Evolutionary conservation across 2,888 invertebrate species (phyloP).

Genomic region (Operophtera brumata): DNA sequence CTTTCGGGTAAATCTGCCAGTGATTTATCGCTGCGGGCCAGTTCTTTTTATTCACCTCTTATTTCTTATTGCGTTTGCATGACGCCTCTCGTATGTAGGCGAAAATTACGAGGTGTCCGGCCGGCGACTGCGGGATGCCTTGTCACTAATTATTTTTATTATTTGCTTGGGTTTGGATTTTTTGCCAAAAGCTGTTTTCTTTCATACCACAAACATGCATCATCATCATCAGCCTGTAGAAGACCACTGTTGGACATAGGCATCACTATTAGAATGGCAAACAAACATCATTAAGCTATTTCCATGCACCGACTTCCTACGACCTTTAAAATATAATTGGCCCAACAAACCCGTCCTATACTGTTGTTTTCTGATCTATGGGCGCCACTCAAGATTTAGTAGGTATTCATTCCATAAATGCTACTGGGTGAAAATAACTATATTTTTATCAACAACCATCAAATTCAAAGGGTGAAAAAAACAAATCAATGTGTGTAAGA

Average conservation of each 20-base stretch:
- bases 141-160: constrained; percentile 61
- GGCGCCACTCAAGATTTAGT: too few relatives aligned
- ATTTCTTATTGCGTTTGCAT: constrained; percentile 58
- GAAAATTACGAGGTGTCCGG: constrained; percentile 50
- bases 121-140: constrained; percentile 44
- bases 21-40: constrained; percentile 53
- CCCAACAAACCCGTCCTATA: too few relatives aligned
- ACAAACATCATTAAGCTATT: too few relatives aligned
- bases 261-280: too few relatives aligned
- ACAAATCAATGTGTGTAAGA: background rate
- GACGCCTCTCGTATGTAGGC: constrained; percentile 54
- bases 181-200: too few relatives aligned
- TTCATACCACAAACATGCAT: too few relatives aligned
- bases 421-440: background rate
- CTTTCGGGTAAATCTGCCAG: constrained; percentile 55
- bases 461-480: too few relatives aligned
- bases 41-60: constrained; percentile 54
- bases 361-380: too few relatives aligned
- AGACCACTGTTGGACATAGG: too few relatives aligned
- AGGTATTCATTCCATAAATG: background rate
- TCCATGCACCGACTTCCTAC: too few relatives aligned
- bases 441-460: background rate
- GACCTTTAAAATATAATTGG: too few relatives aligned
- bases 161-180: constrained; percentile 26
- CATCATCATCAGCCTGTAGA: too few relatives aligned